Evolutionary conservation across 2,113 vertebrate genomes (phyloP), one percentile per base, ranked within the genome.

Genomic region (Pelobates fuscus): DNA sequence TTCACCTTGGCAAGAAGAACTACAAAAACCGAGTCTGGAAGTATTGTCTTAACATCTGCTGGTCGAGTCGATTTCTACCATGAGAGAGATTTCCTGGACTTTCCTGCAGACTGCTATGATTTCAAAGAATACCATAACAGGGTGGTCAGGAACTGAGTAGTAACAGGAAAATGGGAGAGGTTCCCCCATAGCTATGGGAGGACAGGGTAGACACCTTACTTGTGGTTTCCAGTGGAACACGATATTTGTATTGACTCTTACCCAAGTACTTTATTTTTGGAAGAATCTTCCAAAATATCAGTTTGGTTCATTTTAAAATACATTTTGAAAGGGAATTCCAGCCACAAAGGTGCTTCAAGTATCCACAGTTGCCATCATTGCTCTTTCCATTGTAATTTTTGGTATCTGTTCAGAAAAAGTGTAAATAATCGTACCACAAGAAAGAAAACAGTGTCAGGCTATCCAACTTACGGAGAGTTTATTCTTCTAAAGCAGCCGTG

Each of bases 41-140:
- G 62, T 65, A 44, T 44, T 65, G 62, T 44, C 32, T 65, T 65
- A 65, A 65, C 62, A 65, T 65, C n/a, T 65, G 62, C 32, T 24
- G 62, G 21, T 65, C 21, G 32, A 29, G 20, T 24, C 62, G 10
- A 10, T 65, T 65, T 37, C 62, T 20, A 65, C 20, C 62, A 65
- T 11, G 7, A 65, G 32, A 41, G 5, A 65, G 32, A 43, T 43
- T 65, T 65, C 62, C 62, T 6, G 62, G 21, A 41, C 32, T 17
- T 44, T 24, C 32, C 37, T 65, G 32, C 62, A 43, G 21, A 43
- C 15, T 20, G 27, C 2, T 17, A 37, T 11, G 20, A 12, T 55
- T 55, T 23, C 52, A 55, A 55, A 55, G 20, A 55, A 49, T 61
- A 26, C 65, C 25, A 74, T 74, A 55, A 25, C 46, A 74, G 49